These are phyloP conservation scores for Tipula lateralis DNA, from an alignment of 2,888 invertebrate genomes.

Conservation along the genomic window DNA sequence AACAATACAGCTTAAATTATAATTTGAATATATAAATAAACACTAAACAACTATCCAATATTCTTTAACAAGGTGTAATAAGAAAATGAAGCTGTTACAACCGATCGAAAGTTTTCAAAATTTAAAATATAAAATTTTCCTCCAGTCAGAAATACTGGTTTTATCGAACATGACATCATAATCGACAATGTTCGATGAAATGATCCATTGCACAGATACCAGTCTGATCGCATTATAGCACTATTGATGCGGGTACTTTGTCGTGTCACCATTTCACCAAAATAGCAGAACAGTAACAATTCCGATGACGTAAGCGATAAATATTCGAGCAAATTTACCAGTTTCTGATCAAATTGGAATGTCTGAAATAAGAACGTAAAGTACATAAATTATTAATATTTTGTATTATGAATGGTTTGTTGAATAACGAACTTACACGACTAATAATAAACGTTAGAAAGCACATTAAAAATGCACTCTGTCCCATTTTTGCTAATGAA, in stretches of 20 bases:
- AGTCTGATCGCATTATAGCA: conserved; percentile 42
- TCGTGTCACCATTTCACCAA: conserved; percentile 39
- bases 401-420: neutral
- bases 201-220: conserved; percentile 39
- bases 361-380: conserved; percentile 2
- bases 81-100: conserved; percentile 26
- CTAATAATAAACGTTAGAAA: conserved; percentile 43
- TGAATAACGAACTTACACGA: conserved; percentile 39
- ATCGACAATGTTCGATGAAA: conserved; percentile 40
- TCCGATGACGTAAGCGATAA: conserved; percentile 41
- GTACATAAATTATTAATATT: neutral
- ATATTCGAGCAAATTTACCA: conserved; percentile 41
- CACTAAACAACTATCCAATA: no score
- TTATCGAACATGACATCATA: conserved; percentile 39
- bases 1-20: no score
- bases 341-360: conserved; percentile 32
- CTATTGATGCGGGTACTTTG: conserved; percentile 41
- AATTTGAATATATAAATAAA: no score
- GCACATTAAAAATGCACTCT: conserved; percentile 43
- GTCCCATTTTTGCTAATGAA: conserved; percentile 43
- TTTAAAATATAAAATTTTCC: conserved; percentile 42
- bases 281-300: conserved; percentile 44
- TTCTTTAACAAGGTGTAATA: conserved; percentile 27
- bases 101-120: conserved; percentile 38
- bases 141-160: conserved; percentile 40